These are phyloP conservation scores for Drosophila rufa DNA, from an alignment of 1,140 invertebrate genomes.

Conservation along the genomic window DNA sequence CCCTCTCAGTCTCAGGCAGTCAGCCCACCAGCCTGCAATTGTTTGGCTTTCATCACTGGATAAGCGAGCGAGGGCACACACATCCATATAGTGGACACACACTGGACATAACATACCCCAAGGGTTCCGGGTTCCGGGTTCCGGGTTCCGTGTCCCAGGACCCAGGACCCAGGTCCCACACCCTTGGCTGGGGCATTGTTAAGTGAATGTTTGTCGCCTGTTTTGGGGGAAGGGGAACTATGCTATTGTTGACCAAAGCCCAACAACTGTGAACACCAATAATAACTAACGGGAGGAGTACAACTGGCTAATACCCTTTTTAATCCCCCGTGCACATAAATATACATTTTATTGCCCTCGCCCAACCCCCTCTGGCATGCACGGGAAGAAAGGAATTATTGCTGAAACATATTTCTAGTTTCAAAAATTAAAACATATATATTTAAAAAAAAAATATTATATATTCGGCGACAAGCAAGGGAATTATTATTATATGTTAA, in stretches of 20 bases:
- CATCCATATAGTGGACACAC: conserved; percentile 8
- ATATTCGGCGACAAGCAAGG: too few relatives aligned
- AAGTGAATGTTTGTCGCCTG: conserved; percentile 53
- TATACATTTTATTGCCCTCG: conserved; percentile 61
- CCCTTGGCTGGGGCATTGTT: conserved; percentile 23
- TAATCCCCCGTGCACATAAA: conserved; percentile 68
- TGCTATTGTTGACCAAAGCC: conserved; percentile 48
- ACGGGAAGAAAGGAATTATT: background rate
- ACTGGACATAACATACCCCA: conserved; percentile 14
- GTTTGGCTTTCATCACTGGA: conserved; percentile 37
- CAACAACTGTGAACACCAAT: conserved; percentile 33
- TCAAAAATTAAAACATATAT: too few relatives aligned
- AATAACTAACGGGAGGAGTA: background rate
- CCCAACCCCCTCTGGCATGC: conserved; percentile 1
- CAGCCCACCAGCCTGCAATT: conserved; percentile 7
- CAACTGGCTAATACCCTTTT: conserved; percentile 71
- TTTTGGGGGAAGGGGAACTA: conserved; percentile 1
- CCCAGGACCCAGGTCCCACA: background rate
- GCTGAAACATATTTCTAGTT: too few relatives aligned
- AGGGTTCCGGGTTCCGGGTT: background rate
- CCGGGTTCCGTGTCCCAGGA: too few relatives aligned
- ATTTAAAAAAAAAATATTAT: too few relatives aligned
- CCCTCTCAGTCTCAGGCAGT: background rate
- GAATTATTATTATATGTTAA: too few relatives aligned
- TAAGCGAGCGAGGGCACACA: too few relatives aligned